phyloP scores from a whole-genome alignment of 1,140 invertebrate species.

The Bombus cullumanus region DNA sequence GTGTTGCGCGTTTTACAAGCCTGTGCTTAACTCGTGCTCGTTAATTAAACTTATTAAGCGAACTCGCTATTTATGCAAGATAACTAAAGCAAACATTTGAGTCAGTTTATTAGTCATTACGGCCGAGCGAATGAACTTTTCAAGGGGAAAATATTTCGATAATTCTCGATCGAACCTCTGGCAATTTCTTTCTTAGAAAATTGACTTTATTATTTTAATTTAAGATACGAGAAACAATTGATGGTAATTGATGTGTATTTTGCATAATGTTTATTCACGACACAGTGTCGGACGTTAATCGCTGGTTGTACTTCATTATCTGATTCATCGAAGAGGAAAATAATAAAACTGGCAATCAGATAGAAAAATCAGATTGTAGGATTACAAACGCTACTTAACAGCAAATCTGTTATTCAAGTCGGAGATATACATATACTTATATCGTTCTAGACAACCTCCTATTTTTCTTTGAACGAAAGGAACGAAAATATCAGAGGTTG shows the following conservation, averaged over 20 bases:
- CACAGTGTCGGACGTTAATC: not conserved
- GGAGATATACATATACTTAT: no score
- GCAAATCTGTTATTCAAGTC: not conserved
- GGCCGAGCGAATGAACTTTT: not conserved
- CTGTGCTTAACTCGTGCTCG: slow-evolving; percentile 1
- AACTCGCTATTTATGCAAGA: slow-evolving; percentile 19
- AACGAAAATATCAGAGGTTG: not conserved
- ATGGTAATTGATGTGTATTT: not conserved
- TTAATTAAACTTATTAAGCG: slow-evolving; percentile 46
- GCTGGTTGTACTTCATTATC: not conserved
- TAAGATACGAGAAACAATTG: not conserved
- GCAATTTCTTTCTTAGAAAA: not conserved
- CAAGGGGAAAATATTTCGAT: not conserved
- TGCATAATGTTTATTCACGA: not conserved
- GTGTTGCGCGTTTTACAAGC: slow-evolving; percentile 4
- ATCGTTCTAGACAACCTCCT: not conserved
- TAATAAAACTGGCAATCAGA: not conserved
- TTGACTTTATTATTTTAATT: not conserved
- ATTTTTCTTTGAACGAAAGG: not conserved
- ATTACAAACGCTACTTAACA: not conserved
- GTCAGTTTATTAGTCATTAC: slow-evolving; percentile 11
- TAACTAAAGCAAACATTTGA: slow-evolving; percentile 37
- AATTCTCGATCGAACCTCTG: not conserved
- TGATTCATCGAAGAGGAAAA: slow-evolving; percentile 1
- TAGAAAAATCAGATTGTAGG: not conserved